Conservation (phyloP, 2,888 invertebrate genomes). For the Drosophila crucigera region DNA sequence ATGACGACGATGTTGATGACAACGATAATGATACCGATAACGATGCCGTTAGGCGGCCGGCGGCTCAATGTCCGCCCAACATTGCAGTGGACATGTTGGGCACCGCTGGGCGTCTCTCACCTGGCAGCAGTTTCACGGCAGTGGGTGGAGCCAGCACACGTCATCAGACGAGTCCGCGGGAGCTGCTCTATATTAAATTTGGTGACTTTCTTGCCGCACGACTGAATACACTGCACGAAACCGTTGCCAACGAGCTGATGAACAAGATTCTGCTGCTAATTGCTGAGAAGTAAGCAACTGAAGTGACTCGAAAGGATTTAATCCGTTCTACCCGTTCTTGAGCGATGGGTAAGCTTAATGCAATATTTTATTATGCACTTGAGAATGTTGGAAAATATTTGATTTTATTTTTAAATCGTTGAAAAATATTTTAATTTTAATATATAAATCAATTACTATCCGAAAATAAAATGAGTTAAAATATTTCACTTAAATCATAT, state of each 20-base stretch:
- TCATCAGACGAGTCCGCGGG: constrained; percentile 71
- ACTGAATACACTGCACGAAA: constrained; percentile 83
- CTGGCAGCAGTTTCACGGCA: constrained; percentile 61
- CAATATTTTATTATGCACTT: neutral
- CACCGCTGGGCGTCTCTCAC: constrained; percentile 49
- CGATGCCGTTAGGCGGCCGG: constrained; percentile 33
- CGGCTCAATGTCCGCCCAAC: constrained; percentile 34
- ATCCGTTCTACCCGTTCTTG: constrained; percentile 4
- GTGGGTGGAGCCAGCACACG: constrained; percentile 40
- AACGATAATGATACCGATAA: constrained; percentile 46
- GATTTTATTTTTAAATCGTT: neutral
- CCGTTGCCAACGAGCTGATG: constrained; percentile 83
- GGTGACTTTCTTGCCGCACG: constrained; percentile 83
- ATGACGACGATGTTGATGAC: constrained; percentile 62
- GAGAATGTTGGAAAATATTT: neutral
- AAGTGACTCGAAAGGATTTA: constrained; percentile 17
- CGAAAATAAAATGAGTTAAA: neutral
- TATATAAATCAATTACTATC: neutral
- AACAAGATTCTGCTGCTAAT: constrained; percentile 82
- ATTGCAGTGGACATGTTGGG: constrained; percentile 44
- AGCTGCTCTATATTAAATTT: constrained; percentile 82
- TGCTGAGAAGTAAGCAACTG: constrained; percentile 75
- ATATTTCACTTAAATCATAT: neutral
- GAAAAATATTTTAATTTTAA: neutral
- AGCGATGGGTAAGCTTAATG: constrained; percentile 24